A percentile compares a stretch with the other conserved stretches of the same genome.
Conservation (phyloP, 1,140 invertebrate species). For the Colletes latitarsis region DNA sequence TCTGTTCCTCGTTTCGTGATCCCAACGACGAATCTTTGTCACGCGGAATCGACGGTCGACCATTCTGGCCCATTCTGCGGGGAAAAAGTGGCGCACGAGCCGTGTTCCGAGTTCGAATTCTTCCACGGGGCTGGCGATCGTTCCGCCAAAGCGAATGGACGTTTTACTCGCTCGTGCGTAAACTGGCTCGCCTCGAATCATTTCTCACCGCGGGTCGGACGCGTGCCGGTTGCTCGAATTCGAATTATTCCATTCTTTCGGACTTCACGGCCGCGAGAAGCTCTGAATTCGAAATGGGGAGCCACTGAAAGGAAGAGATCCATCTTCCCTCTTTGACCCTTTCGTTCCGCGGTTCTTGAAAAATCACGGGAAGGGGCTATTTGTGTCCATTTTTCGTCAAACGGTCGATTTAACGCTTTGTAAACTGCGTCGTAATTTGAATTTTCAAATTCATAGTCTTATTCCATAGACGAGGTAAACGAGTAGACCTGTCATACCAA, state of each 20-base stretch:
- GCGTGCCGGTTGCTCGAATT: neutral
- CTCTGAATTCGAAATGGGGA: constrained; percentile 7
- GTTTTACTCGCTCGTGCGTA: constrained; percentile 37
- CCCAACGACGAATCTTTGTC: constrained; percentile 30
- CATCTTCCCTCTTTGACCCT: too few relatives aligned
- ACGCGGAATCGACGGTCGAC: constrained; percentile 2
- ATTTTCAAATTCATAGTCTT: too few relatives aligned
- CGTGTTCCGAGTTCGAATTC: neutral
- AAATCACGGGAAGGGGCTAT: too few relatives aligned
- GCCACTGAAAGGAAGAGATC: too few relatives aligned
- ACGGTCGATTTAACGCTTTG: too few relatives aligned
- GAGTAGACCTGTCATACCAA: too few relatives aligned
- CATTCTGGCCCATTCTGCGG: neutral
- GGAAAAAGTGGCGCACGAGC: neutral
- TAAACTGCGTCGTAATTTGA: too few relatives aligned
- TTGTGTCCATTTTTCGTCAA: too few relatives aligned
- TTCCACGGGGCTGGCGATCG: neutral
- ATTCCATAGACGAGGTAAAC: too few relatives aligned
- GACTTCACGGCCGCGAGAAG: neutral
- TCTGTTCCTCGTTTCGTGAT: constrained; percentile 19
- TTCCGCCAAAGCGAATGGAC: constrained; percentile 21
- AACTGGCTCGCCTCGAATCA: constrained; percentile 32
- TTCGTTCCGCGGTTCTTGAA: too few relatives aligned
- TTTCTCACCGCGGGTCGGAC: constrained; percentile 32
- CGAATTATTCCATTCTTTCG: constrained; percentile 8